Conservation (phyloP, 1,140 invertebrate genomes). For the Ceratina japonica region DNA sequence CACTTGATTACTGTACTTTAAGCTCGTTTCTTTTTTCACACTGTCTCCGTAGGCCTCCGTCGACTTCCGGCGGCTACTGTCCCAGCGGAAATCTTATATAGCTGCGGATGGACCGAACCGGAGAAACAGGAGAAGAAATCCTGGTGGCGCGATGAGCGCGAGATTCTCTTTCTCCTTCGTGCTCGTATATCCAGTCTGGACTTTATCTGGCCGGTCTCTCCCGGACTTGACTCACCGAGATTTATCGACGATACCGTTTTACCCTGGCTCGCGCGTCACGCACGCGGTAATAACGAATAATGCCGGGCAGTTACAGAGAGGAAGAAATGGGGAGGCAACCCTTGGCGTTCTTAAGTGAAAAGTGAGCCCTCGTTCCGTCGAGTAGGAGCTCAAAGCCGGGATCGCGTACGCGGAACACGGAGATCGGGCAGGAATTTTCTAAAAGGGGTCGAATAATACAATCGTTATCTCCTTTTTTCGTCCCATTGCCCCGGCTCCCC, state of each 20-base stretch:
- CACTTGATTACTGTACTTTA: not conserved
- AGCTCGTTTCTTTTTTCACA: not conserved
- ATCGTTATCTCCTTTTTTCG: constrained; percentile 52
- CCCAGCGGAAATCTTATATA: constrained; percentile 50
- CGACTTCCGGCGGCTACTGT: constrained; percentile 11
- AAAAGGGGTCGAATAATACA: constrained; percentile 60
- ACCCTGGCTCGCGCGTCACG: constrained; percentile 47
- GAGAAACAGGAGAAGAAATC: constrained; percentile 20
- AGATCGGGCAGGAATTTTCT: constrained; percentile 48
- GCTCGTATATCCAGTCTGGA: constrained; percentile 38
- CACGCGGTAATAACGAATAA: constrained; percentile 66
- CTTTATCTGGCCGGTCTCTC: constrained; percentile 42
- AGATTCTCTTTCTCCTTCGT: constrained; percentile 6
- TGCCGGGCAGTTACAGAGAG: constrained; percentile 56
- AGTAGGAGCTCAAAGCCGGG: constrained; percentile 55
- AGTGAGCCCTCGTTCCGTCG: constrained; percentile 62
- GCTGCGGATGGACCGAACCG: not conserved
- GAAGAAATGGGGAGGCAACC: constrained; percentile 13
- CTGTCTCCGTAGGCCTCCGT: not conserved
- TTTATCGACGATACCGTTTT: constrained; percentile 58
- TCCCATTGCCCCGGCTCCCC: constrained; percentile 43
- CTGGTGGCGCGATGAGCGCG: not conserved
- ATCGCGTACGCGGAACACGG: constrained; percentile 57
- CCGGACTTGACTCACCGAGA: constrained; percentile 30
- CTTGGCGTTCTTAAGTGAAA: constrained; percentile 62